These are phyloP conservation scores for Sebastes nivosus DNA, from an alignment of 2,797 vertebrate species.

Conservation along the genomic window DNA sequence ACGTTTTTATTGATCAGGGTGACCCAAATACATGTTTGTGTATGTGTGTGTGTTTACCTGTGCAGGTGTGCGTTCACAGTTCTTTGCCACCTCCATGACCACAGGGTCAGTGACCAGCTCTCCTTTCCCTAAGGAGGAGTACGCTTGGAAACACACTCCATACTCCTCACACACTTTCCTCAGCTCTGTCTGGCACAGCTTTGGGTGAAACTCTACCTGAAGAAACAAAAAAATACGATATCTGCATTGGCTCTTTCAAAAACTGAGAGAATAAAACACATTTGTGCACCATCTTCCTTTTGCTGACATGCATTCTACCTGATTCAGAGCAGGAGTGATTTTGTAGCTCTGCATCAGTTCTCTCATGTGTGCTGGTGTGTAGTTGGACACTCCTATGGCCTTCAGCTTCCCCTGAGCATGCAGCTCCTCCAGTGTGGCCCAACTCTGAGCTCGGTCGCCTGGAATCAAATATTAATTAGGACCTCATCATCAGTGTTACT, in stretches of 20 bases:
- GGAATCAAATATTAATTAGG: constrained; percentile 25
- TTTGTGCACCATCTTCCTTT: neutral
- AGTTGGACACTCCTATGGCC: constrained; percentile 88
- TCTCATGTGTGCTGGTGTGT: constrained; percentile 81
- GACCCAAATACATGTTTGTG: neutral
- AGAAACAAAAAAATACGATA: neutral
- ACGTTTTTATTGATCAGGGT: neutral
- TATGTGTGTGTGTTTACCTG: constrained; percentile 72
- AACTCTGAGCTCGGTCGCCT: constrained; percentile 80
- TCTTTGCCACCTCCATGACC: constrained; percentile 75
- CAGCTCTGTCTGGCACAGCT: constrained; percentile 78
- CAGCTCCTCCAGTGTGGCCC: constrained; percentile 82
- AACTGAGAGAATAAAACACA: neutral
- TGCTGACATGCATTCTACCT: constrained; percentile 43
- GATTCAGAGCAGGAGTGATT: constrained; percentile 81
- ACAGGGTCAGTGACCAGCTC: constrained; percentile 71
- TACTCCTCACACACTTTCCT: constrained; percentile 76
- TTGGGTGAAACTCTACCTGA: constrained; percentile 87
- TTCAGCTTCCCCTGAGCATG: constrained; percentile 78
- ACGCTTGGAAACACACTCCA: constrained; percentile 86
- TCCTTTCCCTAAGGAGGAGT: constrained; percentile 85
- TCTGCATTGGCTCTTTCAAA: neutral
- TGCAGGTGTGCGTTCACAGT: constrained; percentile 70
- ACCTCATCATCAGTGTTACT: neutral
- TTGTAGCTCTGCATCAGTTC: constrained; percentile 78